These are phyloP conservation scores for Synergus japonicus DNA, from an alignment of 2,888 invertebrate species.

Conservation along the genomic window DNA sequence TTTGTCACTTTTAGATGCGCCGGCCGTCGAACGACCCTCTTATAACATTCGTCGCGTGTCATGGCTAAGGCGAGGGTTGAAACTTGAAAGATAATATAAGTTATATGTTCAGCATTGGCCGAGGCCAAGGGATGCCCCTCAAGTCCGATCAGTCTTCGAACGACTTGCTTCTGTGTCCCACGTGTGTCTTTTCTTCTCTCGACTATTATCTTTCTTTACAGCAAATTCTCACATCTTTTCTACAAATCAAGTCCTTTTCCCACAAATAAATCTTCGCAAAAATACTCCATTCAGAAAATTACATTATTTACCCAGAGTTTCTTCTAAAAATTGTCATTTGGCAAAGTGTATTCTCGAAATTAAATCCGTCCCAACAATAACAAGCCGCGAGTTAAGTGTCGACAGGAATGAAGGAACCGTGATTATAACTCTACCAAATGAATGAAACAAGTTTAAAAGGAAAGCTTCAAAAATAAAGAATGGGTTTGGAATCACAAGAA, in stretches of 20 bases:
- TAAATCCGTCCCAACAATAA: not conserved
- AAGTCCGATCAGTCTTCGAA: constrained; percentile 75
- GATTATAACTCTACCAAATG: not conserved
- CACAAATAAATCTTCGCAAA: not conserved
- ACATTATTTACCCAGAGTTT: not conserved
- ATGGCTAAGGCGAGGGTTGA: constrained; percentile 58
- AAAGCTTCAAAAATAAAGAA: not conserved
- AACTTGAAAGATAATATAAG: constrained; percentile 70
- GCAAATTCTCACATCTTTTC: not conserved
- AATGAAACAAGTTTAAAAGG: not conserved
- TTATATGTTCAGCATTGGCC: constrained; percentile 71
- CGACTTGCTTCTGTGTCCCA: constrained; percentile 68
- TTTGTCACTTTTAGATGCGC: constrained; percentile 5
- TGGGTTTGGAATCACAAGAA: not conserved
- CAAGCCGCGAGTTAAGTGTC: not conserved
- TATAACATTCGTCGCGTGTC: constrained; percentile 51
- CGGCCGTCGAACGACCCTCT: constrained; percentile 27
- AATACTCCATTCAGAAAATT: not conserved
- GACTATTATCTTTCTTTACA: constrained; percentile 17
- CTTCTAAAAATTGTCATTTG: not conserved
- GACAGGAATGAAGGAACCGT: not conserved
- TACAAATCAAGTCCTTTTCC: not conserved
- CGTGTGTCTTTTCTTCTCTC: constrained; percentile 58
- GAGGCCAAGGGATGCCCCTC: constrained; percentile 77
- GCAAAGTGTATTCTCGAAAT: not conserved